Evolutionary conservation across 2,113 vertebrate genomes (phyloP).

Genomic region (Mobula birostris): DNA sequence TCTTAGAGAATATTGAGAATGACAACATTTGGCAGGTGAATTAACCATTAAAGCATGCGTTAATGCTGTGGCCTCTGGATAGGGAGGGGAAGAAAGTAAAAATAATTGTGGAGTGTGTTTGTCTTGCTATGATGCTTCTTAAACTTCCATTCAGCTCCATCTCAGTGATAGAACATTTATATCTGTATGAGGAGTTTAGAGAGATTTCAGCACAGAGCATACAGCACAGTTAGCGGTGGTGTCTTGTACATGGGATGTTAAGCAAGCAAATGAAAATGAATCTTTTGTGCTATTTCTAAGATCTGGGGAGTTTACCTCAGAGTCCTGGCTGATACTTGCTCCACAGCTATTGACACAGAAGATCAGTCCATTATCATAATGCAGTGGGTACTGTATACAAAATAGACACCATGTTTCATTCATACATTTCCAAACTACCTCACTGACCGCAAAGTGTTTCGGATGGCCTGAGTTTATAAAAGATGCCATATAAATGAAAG

Average conservation of each 20-base stretch:
- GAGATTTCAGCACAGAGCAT: neutral
- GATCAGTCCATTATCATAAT: neutral
- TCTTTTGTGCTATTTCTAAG: neutral
- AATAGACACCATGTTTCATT: neutral
- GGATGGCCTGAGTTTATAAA: neutral
- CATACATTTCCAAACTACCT: neutral
- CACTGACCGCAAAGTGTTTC: neutral
- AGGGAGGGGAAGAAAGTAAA: neutral
- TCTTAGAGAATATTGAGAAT: neutral
- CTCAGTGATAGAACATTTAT: neutral
- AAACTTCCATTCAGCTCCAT: neutral
- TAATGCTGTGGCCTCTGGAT: neutral
- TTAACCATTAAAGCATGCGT: neutral
- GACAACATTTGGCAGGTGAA: neutral
- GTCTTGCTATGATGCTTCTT: neutral
- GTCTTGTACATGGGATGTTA: neutral
- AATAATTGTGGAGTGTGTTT: neutral
- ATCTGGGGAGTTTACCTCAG: neutral
- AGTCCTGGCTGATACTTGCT: neutral
- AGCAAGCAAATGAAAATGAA: neutral
- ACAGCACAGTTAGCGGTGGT: neutral
- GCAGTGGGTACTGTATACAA: neutral
- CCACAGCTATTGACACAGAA: neutral
- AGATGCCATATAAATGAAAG: neutral
- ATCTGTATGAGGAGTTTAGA: neutral